Conservation (phyloP, 2,113 vertebrate genomes). For the Carassius gibelio region DNA sequence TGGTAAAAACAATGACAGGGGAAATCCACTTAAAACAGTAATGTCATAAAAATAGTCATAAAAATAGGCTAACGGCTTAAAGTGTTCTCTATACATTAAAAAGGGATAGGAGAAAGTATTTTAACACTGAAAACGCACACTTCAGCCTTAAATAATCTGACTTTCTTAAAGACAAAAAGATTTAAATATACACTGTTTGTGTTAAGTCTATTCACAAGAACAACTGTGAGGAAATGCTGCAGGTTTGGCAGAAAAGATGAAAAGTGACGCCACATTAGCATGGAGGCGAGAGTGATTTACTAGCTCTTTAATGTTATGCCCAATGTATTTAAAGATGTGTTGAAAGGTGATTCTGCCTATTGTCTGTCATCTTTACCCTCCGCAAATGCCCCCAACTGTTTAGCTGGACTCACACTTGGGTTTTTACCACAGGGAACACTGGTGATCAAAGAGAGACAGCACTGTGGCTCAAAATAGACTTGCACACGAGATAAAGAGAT, state of each 20-base stretch:
- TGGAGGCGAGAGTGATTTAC: constrained; percentile 35
- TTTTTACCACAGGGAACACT: constrained; percentile 15
- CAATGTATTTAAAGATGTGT: constrained; percentile 48
- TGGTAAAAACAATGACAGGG: not conserved
- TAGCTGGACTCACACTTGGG: constrained; percentile 14
- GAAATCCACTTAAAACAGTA: not conserved
- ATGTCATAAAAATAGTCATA: too few relatives aligned
- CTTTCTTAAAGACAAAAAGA: not conserved
- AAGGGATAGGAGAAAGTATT: not conserved
- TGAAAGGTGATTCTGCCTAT: constrained; percentile 34
- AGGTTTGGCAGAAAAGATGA: constrained; percentile 29
- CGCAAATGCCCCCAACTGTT: constrained; percentile 18
- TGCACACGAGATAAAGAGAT: constrained; percentile 26
- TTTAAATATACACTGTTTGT: not conserved
- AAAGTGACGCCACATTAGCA: constrained; percentile 5
- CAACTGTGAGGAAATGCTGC: not conserved
- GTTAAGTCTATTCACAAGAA: not conserved
- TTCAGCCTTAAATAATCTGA: not conserved
- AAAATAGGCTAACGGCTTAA: too few relatives aligned
- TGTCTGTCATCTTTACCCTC: constrained; percentile 40
- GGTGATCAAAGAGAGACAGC: constrained; percentile 38
- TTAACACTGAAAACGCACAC: not conserved
- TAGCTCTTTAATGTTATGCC: constrained; percentile 38
- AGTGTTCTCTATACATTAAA: too few relatives aligned
- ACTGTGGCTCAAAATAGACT: constrained; percentile 32